Conservation (phyloP, 53 echinoderm and acorn worm genomes). For the Luidia sarsii region DNA sequence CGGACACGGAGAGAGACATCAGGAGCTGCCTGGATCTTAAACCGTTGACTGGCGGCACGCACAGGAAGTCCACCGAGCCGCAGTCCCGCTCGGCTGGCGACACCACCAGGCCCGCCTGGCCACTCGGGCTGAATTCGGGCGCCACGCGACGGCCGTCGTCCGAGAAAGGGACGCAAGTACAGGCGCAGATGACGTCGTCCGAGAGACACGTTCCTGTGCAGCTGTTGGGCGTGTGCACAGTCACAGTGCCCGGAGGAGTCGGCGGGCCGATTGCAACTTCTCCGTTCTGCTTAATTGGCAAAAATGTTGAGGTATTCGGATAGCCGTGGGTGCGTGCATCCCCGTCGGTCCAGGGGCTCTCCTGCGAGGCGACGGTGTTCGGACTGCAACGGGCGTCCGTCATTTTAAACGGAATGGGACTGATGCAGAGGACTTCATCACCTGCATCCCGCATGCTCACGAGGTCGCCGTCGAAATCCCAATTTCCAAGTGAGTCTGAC, state of each 20-base stretch:
- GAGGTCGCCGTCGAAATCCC: not conserved
- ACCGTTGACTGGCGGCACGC: conserved; percentile 8
- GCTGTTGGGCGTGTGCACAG: no score
- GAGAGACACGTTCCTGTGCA: no score
- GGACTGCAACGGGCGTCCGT: not conserved
- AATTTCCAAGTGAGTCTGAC: not conserved
- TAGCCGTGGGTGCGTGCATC: not conserved
- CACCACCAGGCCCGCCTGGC: no score
- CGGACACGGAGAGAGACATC: not conserved
- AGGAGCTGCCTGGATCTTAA: not conserved
- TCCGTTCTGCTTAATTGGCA: no score
- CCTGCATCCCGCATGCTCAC: not conserved
- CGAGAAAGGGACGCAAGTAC: no score
- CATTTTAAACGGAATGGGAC: conserved; percentile 38
- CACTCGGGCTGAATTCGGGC: no score
- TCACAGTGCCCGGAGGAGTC: no score
- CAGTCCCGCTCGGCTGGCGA: no score
- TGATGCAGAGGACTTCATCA: conserved; percentile 42
- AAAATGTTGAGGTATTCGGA: not conserved
- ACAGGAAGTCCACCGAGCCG: no score
- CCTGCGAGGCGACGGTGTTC: not conserved
- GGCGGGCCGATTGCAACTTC: no score
- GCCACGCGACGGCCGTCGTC: no score
- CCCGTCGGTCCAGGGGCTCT: not conserved
- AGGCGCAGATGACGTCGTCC: no score